Evolutionary conservation across 2,888 invertebrate genomes (phyloP).

Genomic region (Apodemia mormo): DNA sequence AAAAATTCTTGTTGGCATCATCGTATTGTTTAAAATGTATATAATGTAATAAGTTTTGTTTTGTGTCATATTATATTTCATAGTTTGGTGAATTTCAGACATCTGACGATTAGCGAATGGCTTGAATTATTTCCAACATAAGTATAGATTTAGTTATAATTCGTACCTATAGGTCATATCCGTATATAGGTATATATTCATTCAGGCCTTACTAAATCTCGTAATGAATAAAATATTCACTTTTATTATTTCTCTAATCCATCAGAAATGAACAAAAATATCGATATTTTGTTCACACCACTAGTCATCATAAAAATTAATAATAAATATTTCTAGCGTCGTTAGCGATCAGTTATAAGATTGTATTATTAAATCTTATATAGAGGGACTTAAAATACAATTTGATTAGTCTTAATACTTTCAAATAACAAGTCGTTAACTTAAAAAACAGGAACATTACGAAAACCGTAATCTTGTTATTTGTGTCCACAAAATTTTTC

Average conservation of each 20-base stretch:
- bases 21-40: too few species aligned
- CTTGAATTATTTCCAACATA: too few species aligned
- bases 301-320: conserved; percentile 50
- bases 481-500: neutral
- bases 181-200: too few species aligned
- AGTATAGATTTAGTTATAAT: too few species aligned
- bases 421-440: neutral
- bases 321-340: conserved; percentile 52
- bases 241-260: neutral
- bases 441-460: neutral
- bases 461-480: neutral
- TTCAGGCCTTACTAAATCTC: too few species aligned
- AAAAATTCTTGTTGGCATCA: too few species aligned
- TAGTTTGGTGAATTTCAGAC: too few species aligned
- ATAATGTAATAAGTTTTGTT: too few species aligned
- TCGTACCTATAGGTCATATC: too few species aligned
- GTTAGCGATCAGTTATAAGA: conserved; percentile 51
- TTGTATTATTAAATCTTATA: neutral
- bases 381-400: neutral
- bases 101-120: too few species aligned
- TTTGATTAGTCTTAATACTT: neutral
- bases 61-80: too few species aligned
- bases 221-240: neutral
- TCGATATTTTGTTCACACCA: conserved; percentile 37
- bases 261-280: conserved; percentile 15